Evolutionary conservation across 2,888 invertebrate species (phyloP).

Genomic region (Tineola bisselliella): DNA sequence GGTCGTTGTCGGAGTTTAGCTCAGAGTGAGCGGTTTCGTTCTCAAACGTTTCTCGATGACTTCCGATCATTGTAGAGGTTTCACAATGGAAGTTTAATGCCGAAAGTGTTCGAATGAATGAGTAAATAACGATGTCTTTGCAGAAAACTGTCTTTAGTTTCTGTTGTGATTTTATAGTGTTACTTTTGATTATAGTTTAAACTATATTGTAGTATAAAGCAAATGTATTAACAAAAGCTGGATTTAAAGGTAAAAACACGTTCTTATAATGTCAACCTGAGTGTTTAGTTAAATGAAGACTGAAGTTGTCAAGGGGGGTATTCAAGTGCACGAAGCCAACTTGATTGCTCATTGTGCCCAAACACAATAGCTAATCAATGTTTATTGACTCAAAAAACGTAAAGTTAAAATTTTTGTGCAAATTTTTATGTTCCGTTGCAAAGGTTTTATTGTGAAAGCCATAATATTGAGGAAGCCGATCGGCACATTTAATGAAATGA

Average conservation of each 20-base stretch:
- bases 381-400: slow-evolving; percentile 22
- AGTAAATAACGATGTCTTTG: background rate
- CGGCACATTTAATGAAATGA: background rate
- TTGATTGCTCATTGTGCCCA: slow-evolving; percentile 53
- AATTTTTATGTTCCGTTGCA: background rate
- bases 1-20: background rate
- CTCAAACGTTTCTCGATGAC: slow-evolving; percentile 32
- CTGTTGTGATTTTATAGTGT: background rate
- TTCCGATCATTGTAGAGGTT: slow-evolving; percentile 39
- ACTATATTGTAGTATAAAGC: too few species aligned
- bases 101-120: background rate
- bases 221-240: too few species aligned
- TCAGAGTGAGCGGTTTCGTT: background rate
- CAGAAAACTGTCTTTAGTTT: background rate
- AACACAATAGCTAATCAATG: slow-evolving; percentile 54
- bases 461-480: background rate
- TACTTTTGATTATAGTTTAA: background rate
- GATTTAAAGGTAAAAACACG: too few species aligned
- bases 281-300: slow-evolving; percentile 1
- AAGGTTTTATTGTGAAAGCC: background rate
- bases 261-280: too few species aligned
- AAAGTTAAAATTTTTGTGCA: background rate
- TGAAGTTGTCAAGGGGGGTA: background rate
- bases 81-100: background rate
- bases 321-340: slow-evolving; percentile 23